Base-by-base conservation (phyloP, 2,888 invertebrate genomes). In the Epinotia bilunana region DNA sequence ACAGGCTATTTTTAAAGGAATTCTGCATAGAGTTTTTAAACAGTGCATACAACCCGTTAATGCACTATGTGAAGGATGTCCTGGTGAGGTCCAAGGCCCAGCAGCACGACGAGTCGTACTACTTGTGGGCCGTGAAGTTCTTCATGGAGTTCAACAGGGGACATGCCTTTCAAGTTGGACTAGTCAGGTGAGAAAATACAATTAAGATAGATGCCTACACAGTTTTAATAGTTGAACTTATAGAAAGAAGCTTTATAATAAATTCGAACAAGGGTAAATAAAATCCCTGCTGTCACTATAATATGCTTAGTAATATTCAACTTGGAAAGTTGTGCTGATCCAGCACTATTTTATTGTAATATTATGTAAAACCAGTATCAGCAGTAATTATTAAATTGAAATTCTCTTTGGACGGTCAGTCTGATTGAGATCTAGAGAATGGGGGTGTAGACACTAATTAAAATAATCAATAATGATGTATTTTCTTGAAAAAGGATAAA, bases 131-230 rank as follows among this genome's bases (percentile, higher is more conserved):
- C 9, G 95, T 99, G 81, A 96, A 97, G 85, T 99, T 99, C 93
- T 99, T 99, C 90, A 99, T 99, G 98, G 98, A 98, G 90, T 99
- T 99, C 91, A 99, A 99, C 94, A 96, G 99, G 80, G 95, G 96
- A 83, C 96, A 97, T 88, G 96, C 97, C 84, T 97, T 98, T 87
- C 96, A 97, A 91, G 96, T 99, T 79, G 97, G 98, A 89, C 95
- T 98, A 82, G 97, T 99, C 80, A 98, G 98, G 98, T 98, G 92
- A 92, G 87, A 77, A 28, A 28, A 28, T 28, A 28, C 23, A 28
- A 23, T 23, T 23, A 23, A 23, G 2, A 23, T 2, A 23, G 23
- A 23, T 23, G 23, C 23, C 23, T 28, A 1, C 23, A 28, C 23
- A 2, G 23, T 28, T 3, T 28, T 28, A 28, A 1, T 28, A 28